phyloP scores from a whole-genome alignment of 2,113 vertebrate genomes.

The Galemys pyrenaicus region DNA sequence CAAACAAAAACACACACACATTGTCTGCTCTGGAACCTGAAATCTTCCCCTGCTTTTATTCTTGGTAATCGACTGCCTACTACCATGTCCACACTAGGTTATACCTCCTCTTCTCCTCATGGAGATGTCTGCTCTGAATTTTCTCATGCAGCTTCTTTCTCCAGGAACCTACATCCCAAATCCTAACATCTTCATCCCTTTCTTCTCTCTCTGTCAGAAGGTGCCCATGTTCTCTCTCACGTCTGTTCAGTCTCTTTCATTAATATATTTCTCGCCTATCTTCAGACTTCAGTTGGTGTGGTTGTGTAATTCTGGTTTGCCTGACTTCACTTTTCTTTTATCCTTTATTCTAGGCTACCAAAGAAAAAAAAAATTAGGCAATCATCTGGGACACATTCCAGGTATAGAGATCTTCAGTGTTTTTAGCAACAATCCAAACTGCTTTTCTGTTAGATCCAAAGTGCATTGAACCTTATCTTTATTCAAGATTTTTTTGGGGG shows the following conservation, averaged over 20 bases:
- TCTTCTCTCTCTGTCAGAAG: neutral
- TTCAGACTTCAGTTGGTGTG: neutral
- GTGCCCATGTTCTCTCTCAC: accelerated
- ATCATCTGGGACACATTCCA: neutral
- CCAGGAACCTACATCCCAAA: neutral
- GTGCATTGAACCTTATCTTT: neutral
- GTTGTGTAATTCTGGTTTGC: neutral
- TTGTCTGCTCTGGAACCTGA: neutral
- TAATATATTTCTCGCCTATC: neutral
- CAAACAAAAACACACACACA: too few relatives aligned
- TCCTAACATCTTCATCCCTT: neutral
- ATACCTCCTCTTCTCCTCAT: neutral
- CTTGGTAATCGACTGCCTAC: too few relatives aligned
- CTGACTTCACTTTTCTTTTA: neutral
- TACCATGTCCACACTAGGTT: neutral
- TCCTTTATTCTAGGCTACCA: neutral
- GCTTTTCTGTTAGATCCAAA: neutral
- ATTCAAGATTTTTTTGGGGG: neutral
- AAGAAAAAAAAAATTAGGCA: neutral
- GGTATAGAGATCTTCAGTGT: neutral
- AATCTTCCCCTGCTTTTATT: neutral
- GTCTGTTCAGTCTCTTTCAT: neutral
- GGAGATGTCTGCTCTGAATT: neutral
- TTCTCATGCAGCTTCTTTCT: neutral
- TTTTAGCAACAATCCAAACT: neutral